Evolutionary conservation across 2,888 invertebrate species (phyloP).

Genomic region (Cephus pulcher): DNA sequence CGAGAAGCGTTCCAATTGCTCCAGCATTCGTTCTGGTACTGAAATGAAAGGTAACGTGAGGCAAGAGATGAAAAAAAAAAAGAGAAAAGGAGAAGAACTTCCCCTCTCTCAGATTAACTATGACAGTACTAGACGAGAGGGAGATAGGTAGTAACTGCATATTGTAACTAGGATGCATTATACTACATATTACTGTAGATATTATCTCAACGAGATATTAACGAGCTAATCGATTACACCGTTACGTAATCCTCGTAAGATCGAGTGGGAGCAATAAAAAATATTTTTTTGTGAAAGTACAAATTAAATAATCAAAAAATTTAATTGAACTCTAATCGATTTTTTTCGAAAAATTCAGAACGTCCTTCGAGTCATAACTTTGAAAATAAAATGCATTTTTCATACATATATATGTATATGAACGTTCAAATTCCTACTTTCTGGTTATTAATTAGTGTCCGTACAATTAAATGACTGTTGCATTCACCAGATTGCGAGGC

Average conservation of each 20-base stretch:
- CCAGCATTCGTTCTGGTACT: slow-evolving; percentile 1
- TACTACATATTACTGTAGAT: not conserved
- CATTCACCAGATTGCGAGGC: not conserved
- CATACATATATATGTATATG: too few relatives aligned
- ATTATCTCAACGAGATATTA: not conserved
- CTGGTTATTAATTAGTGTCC: not conserved
- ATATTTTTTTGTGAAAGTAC: not conserved
- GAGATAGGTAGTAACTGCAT: not conserved
- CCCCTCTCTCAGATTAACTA: not conserved
- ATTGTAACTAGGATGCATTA: not conserved
- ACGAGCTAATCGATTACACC: not conserved
- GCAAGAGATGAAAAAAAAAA: slow-evolving; percentile 5
- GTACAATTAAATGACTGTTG: not conserved
- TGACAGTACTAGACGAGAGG: not conserved
- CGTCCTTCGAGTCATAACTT: too few relatives aligned
- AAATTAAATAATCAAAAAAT: too few relatives aligned
- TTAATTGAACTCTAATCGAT: too few relatives aligned
- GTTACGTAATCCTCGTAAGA: not conserved
- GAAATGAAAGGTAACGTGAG: slow-evolving; percentile 19
- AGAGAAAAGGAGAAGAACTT: not conserved
- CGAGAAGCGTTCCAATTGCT: not conserved
- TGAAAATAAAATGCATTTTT: too few relatives aligned
- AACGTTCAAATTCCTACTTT: not conserved
- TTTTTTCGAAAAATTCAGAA: too few relatives aligned
- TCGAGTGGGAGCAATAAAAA: not conserved